These are phyloP conservation scores for Ameiurus melas DNA, from an alignment of 2,113 vertebrate genomes.

Conservation along the genomic window DNA sequence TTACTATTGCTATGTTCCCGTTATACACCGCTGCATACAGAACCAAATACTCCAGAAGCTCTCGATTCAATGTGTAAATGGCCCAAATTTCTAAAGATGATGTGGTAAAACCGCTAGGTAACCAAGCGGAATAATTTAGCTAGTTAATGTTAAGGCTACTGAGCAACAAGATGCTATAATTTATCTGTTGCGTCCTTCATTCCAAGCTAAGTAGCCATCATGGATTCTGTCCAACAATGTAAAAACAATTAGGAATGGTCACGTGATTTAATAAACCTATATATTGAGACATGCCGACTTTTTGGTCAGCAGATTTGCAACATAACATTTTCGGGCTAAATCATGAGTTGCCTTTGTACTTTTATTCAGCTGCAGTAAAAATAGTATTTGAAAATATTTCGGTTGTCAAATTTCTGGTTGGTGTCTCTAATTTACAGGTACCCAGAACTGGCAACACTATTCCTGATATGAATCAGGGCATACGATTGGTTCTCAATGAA, in stretches of 20 bases:
- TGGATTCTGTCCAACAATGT: not conserved
- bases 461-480: not conserved
- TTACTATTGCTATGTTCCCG: not conserved
- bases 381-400: not conserved
- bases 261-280: not conserved
- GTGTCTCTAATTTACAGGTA: not conserved
- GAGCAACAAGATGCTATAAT: not conserved
- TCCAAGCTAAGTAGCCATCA: not conserved
- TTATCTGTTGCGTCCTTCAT: not conserved
- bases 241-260: not conserved
- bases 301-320: not conserved
- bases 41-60: not conserved
- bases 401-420: not conserved
- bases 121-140: not conserved
- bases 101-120: not conserved
- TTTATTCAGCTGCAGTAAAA: not conserved
- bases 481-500: not conserved
- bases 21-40: not conserved
- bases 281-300: not conserved
- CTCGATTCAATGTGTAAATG: not conserved
- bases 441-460: not conserved
- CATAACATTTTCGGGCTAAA: not conserved
- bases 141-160: not conserved
- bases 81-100: not conserved
- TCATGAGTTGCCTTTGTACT: not conserved